Conservation (phyloP, 2,888 invertebrate genomes). For the Drosophila flavopinicola region DNA sequence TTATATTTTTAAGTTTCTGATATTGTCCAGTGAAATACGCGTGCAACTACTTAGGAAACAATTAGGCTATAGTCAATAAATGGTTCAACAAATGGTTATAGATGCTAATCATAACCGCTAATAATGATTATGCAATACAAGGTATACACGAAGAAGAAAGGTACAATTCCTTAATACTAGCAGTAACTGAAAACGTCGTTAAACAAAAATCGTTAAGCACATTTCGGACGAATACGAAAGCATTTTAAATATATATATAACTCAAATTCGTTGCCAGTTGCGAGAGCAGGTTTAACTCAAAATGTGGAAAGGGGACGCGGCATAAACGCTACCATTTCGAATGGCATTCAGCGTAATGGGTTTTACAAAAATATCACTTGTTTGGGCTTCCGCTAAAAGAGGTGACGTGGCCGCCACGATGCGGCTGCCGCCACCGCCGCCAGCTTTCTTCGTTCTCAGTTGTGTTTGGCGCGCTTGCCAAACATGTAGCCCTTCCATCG, state of each 20-base stretch:
- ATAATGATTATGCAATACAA: slow-evolving; percentile 67
- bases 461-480: slow-evolving; percentile 97
- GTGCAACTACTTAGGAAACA: slow-evolving; percentile 67
- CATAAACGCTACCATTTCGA: slow-evolving; percentile 66
- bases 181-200: slow-evolving; percentile 9
- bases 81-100: slow-evolving; percentile 55
- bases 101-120: slow-evolving; percentile 40
- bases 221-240: slow-evolving; percentile 33
- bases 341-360: slow-evolving; percentile 39
- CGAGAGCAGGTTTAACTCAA: slow-evolving; percentile 4
- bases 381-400: slow-evolving; percentile 22
- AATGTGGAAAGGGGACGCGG: slow-evolving; percentile 34
- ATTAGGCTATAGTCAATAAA: slow-evolving; percentile 50
- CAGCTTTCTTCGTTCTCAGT: slow-evolving; percentile 86
- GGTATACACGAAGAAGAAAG: slow-evolving; percentile 61
- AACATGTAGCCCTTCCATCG: slow-evolving; percentile 98
- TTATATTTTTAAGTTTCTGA: slow-evolving; percentile 29
- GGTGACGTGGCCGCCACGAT: slow-evolving; percentile 47
- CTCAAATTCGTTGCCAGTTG: slow-evolving; percentile 40
- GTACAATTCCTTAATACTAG: slow-evolving; percentile 62
- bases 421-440: slow-evolving; percentile 60
- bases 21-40: slow-evolving; percentile 72
- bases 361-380: slow-evolving; percentile 76
- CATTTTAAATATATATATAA: slow-evolving; percentile 5
- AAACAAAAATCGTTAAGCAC: slow-evolving; percentile 41